A percentile compares a stretch with the other conserved stretches of the same genome.
phyloP scores from a whole-genome alignment of 2,113 vertebrate species.

The Elephantulus edwardii region DNA sequence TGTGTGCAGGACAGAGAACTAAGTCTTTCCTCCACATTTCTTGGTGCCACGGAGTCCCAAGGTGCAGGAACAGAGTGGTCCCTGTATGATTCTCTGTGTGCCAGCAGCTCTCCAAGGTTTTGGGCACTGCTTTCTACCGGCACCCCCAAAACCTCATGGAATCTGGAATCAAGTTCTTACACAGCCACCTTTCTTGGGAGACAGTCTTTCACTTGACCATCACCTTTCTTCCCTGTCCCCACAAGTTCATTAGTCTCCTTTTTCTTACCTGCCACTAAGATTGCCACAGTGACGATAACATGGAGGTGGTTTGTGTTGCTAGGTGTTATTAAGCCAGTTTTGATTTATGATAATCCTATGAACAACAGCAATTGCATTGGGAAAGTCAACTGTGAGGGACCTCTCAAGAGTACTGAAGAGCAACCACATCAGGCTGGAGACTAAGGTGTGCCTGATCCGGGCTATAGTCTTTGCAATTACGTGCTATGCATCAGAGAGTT shows the following conservation, averaged over 20 bases:
- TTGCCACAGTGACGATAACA: no score
- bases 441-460: no score
- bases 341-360: no score
- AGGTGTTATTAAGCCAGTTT: no score
- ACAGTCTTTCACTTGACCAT: not conserved
- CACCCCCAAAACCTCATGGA: not conserved
- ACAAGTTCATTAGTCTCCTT: not conserved
- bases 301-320: no score
- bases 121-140: not conserved
- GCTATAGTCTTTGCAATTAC: no score
- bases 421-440: no score
- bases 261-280: not conserved
- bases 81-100: not conserved
- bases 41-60: not conserved
- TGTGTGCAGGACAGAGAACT: rapidly evolving
- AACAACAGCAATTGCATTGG: no score
- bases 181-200: not conserved
- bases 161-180: not conserved
- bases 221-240: not conserved
- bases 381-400: no score
- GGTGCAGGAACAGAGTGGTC: not conserved
- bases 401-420: no score
- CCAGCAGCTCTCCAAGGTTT: not conserved
- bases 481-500: no score
- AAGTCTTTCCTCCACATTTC: not conserved